Evolutionary conservation across 2,113 vertebrate genomes (phyloP), one percentile per base, ranked within the genome.

Genomic region (Halcyon senegalensis): DNA sequence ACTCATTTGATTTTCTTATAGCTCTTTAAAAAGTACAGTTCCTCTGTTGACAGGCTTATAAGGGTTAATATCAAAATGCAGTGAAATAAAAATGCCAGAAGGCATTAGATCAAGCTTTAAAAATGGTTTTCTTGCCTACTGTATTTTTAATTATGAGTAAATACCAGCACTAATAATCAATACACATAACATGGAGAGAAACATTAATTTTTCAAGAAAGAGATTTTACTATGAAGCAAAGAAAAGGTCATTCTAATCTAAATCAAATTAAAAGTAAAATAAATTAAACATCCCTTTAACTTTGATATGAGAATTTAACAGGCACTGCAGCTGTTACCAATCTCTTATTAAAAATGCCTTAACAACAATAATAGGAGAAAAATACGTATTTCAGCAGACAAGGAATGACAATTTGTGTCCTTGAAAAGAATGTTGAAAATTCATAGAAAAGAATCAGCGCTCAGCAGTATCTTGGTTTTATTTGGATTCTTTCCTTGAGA

Each of bases 141-240:
- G 16, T 44, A 86, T 41, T 77, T 87, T 87, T 91, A 88, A 90
- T 94, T 86, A 81, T 81, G 43, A 92, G 70, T 68, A 75, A 96
- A 86, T 67, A 90, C 50, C 81, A 85, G 50, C 51, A 67, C n/a
- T 70, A 55, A 82, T 85, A 95, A 95, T 90, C 94, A 86, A 95
- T 89, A 94, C 19, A 50, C 33, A 33, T 53, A 85, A 68, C 51
- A 39, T 13, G 24, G 30, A 91, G 56, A 53, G 88, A 84, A 92
- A 60, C 28, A 72, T n/a, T 44, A 68, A 67, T 88, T 94, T 91
- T 94, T 93, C 76, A 94, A 68, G 53, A 74, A 75, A 50, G 16
- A 6, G 28, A 67, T 37, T 91, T 87, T 58, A 69, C 80, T 50
- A 73, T 9, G 66, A 96, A 87, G 62, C 51, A 85, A 86, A 78